A percentile compares a stretch with the other conserved stretches of the same genome.
phyloP scores from a whole-genome alignment of 2,888 invertebrate species.

The Acleris cristana region DNA sequence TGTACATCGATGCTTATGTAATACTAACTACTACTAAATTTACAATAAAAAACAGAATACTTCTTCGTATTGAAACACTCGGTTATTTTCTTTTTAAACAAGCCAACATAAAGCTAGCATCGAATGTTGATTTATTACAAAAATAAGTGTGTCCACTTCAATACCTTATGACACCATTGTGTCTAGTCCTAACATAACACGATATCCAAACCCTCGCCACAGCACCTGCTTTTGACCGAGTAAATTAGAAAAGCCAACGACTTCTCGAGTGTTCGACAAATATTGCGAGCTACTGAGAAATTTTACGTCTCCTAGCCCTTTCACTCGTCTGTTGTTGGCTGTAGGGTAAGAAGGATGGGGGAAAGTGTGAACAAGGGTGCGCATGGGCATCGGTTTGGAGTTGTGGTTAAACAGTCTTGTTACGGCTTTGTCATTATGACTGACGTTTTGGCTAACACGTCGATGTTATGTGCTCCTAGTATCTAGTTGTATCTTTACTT shows the following conservation, averaged over 20 bases:
- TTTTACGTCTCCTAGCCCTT: conserved; percentile 54
- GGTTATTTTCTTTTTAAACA: too few species aligned
- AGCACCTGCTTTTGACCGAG: conserved; percentile 51
- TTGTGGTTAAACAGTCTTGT: conserved; percentile 34
- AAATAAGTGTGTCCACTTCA: neutral
- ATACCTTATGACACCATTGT: conserved; percentile 1
- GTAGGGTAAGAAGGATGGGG: conserved; percentile 45
- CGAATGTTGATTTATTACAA: neutral
- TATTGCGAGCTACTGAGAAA: conserved; percentile 67
- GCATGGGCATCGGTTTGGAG: conserved; percentile 46
- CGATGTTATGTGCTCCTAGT: neutral
- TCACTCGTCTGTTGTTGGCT: conserved; percentile 40
- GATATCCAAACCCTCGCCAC: conserved; percentile 2
- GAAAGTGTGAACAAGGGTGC: conserved; percentile 66
- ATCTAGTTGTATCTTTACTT: too few species aligned
- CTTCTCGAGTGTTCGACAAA: conserved; percentile 35
- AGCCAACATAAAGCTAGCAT: too few species aligned
- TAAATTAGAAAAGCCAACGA: conserved; percentile 57
- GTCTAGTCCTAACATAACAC: neutral
- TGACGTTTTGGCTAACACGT: conserved; percentile 3
- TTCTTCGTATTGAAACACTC: too few species aligned
- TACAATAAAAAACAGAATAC: neutral
- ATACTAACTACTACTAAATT: too few species aligned
- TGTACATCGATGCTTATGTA: too few species aligned
- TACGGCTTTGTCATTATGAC: conserved; percentile 28